These are phyloP conservation scores for Melozone crissalis DNA, from an alignment of 2,113 vertebrate genomes.

Conservation along the genomic window DNA sequence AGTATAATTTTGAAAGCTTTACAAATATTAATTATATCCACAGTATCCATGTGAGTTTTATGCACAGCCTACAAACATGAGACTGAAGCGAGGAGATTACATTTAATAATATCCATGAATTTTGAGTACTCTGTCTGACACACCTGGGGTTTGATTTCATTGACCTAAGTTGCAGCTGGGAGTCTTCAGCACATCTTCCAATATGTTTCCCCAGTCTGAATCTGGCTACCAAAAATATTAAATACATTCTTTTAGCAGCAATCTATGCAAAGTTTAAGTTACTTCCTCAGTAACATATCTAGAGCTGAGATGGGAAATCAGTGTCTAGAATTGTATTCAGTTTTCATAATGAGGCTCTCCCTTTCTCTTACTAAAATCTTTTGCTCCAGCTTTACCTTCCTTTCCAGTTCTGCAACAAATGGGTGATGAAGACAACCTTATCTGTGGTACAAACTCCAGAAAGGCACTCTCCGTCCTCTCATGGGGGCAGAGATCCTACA, in stretches of 20 bases:
- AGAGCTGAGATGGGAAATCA: background rate
- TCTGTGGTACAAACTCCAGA: background rate
- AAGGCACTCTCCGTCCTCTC: background rate
- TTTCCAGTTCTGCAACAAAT: background rate
- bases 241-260: background rate
- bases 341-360: background rate
- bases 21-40: constrained; percentile 21
- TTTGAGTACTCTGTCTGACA: background rate
- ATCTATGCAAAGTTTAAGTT: background rate
- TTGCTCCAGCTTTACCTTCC: background rate
- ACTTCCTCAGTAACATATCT: background rate
- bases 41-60: background rate
- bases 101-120: background rate
- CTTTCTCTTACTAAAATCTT: background rate
- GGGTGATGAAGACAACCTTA: background rate
- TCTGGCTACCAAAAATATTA: background rate
- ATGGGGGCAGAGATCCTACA: background rate
- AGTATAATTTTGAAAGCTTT: background rate
- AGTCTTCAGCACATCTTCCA: background rate
- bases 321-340: background rate
- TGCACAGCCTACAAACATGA: background rate
- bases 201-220: background rate
- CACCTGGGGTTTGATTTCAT: background rate
- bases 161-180: background rate
- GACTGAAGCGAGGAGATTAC: background rate